phyloP scores from a whole-genome alignment of 2,113 vertebrate genomes.

The Gorsachius goisagi region DNA sequence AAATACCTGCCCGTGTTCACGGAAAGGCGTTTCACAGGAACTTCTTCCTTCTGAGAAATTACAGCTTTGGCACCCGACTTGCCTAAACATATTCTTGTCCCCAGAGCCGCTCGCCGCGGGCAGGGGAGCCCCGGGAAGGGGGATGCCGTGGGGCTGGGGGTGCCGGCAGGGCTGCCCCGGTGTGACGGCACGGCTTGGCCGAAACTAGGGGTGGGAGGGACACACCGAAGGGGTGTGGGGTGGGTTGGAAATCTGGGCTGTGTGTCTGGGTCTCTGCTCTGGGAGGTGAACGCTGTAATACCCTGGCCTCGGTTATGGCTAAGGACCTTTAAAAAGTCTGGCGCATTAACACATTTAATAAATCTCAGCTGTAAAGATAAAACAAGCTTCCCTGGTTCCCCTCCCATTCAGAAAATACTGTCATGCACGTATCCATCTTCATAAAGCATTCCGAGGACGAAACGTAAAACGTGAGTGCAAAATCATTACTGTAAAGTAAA shows the following conservation, averaged over 20 bases:
- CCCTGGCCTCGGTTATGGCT: not conserved
- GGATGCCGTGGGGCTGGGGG: slow-evolving; percentile 56
- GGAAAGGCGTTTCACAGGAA: not conserved
- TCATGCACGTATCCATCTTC: not conserved
- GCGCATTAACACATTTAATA: not conserved
- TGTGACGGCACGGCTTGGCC: slow-evolving; percentile 22
- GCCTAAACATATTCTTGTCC: not conserved
- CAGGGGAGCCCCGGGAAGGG: not conserved
- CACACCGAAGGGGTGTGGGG: not conserved
- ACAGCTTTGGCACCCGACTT: not conserved
- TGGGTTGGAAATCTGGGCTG: not conserved
- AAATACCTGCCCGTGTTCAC: not conserved
- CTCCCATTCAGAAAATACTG: not conserved
- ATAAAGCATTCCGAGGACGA: not conserved
- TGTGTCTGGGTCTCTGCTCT: not conserved
- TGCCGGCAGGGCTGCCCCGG: slow-evolving; percentile 61
- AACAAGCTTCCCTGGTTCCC: not conserved
- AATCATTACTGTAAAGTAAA: not conserved
- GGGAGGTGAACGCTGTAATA: not conserved
- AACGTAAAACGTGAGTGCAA: not conserved
- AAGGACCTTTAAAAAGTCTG: not conserved
- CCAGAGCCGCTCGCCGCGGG: not conserved
- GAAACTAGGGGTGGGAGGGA: not conserved
- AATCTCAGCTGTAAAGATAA: not conserved
- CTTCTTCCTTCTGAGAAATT: not conserved